Evolutionary conservation across 2,888 invertebrate genomes (phyloP).

Genomic region (Schizotus pectinicornis): DNA sequence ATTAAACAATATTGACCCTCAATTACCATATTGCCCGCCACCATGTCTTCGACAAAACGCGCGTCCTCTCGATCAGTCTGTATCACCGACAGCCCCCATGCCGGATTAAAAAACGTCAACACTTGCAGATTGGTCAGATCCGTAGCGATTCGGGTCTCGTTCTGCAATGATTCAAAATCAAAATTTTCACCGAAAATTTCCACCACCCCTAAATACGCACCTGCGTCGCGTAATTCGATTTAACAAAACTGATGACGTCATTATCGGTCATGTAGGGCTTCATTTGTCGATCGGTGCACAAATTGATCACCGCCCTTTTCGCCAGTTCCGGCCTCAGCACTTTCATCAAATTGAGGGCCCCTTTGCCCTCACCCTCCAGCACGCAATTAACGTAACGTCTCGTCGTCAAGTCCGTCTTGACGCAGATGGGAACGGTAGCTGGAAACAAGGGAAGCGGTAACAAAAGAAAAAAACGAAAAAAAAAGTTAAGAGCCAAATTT

Average conservation of each 20-base stretch:
- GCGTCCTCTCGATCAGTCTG: slow-evolving; percentile 54
- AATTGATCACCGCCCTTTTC: slow-evolving; percentile 63
- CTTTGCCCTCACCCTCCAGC: slow-evolving; percentile 65
- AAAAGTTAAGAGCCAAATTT: slow-evolving; percentile 14
- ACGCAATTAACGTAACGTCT: slow-evolving; percentile 71
- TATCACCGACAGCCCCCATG: slow-evolving; percentile 74
- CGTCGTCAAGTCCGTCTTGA: slow-evolving; percentile 60
- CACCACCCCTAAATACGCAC: slow-evolving; percentile 44
- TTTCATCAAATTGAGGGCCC: slow-evolving; percentile 69
- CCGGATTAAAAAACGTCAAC: slow-evolving; percentile 71
- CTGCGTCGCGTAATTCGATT: slow-evolving; percentile 56
- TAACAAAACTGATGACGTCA: slow-evolving; percentile 66
- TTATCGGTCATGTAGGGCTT: slow-evolving; percentile 67
- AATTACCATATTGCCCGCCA: slow-evolving; percentile 37
- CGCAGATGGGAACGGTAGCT: slow-evolving; percentile 65
- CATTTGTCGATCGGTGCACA: slow-evolving; percentile 63
- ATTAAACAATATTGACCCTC: too few relatives aligned
- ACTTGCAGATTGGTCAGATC: slow-evolving; percentile 72
- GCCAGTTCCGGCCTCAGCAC: slow-evolving; percentile 70
- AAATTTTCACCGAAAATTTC: neutral
- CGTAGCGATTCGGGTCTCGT: slow-evolving; percentile 58
- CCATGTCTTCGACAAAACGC: slow-evolving; percentile 44
- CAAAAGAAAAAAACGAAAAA: slow-evolving; percentile 11
- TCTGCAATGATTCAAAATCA: slow-evolving; percentile 47
- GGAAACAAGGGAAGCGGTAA: slow-evolving; percentile 12